Evolutionary conservation across 2,113 vertebrate genomes (phyloP), one percentile per base, ranked within the genome.

Genomic region (Gallinago undulata): DNA sequence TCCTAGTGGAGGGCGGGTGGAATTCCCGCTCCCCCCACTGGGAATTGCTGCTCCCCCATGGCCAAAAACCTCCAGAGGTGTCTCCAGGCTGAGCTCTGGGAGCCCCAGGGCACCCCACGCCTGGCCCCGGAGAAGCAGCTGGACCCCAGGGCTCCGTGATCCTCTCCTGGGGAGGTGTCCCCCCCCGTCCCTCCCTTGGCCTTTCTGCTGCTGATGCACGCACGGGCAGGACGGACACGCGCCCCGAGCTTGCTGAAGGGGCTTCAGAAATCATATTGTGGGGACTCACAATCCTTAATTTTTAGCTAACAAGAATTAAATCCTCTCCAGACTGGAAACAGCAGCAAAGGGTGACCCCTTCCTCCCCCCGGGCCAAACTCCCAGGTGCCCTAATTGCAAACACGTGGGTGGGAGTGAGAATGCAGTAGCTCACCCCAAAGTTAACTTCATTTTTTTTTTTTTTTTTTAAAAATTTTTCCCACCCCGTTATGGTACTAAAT

Each of bases 61-160:
- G 56, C 91, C 85, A 45, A 67, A 92, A 90, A 81, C 41, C 87
- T 62, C 94, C 89, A 92, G 50, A 94, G 75, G 76, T 55, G 60
- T 66, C 30, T 41, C 64, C 51, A 60, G 53, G 41, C 15, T 43
- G 39, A 41, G 39, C 39, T 41, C 39, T 41, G 39, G 12, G 39
- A 41, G 39, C 39, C 39, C 41, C 13, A 43, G 14, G 41, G 15
- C 6, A 43, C 41, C 41, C 41, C 41, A 15, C 15, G 14, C 41
- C 41, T 43, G 41, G 41, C 13, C 15, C 41, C 14, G 13, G 41
- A 43, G 41, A 43, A 43, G 15, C 41, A 5, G 41, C 41, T 43
- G 13, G 41, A 43, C 41, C 41, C 41, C 41, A 43, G 41, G 43
- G 66, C 22, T 45, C 27, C 3, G 1, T 14, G 57, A 74, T 41